phyloP scores from a whole-genome alignment of 2,797 vertebrate genomes.

The Hylomyscus alleni region DNA sequence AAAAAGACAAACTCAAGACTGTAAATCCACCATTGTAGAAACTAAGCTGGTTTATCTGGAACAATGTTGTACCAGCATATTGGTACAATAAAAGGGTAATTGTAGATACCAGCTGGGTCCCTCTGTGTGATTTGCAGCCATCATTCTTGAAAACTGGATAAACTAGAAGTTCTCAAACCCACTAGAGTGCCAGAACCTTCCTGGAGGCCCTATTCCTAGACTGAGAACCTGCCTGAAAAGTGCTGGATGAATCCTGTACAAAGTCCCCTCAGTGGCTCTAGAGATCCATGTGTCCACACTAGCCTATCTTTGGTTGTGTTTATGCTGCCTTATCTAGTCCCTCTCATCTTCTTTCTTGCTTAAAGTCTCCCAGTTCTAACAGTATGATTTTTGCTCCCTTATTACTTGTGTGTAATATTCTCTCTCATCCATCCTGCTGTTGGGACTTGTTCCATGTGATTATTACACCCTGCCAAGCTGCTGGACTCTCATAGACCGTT shows the following conservation, averaged over 20 bases:
- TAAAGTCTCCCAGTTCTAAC: background rate
- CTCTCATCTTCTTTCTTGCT: constrained; percentile 20
- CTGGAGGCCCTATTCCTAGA: background rate
- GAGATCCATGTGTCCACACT: background rate
- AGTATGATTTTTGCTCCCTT: background rate
- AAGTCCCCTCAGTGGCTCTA: background rate
- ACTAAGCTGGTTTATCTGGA: background rate
- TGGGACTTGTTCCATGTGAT: background rate
- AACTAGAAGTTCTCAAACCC: constrained; percentile 17
- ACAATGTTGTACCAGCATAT: background rate
- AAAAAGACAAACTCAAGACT: constrained; percentile 49
- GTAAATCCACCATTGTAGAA: constrained; percentile 13
- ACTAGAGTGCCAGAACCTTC: background rate
- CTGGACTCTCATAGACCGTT: background rate
- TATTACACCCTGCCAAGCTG: background rate
- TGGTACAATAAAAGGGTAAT: background rate
- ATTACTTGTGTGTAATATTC: background rate
- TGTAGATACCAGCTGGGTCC: background rate
- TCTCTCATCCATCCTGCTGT: background rate
- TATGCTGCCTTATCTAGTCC: background rate
- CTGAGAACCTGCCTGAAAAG: constrained; percentile 11
- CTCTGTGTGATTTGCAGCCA: background rate
- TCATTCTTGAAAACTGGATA: background rate
- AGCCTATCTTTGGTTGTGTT: background rate
- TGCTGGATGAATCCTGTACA: background rate